Conservation (phyloP, 2,888 invertebrate genomes). For the Metallyticus violacea region DNA sequence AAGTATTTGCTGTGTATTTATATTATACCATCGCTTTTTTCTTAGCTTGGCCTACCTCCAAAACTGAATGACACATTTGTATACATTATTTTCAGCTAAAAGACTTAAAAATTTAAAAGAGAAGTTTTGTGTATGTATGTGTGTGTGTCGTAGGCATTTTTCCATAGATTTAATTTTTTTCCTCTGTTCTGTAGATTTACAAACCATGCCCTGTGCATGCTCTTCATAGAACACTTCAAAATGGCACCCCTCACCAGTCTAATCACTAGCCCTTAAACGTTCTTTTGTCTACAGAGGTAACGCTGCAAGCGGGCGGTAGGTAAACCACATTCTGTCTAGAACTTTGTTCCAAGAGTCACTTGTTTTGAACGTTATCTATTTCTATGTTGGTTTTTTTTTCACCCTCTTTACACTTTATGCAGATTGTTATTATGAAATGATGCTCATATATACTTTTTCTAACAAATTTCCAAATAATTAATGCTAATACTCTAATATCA, state of each 20-base stretch:
- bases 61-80: not conserved
- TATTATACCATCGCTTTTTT: constrained; percentile 11
- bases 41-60: not conserved
- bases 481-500: constrained; percentile 23
- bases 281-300: too few species aligned
- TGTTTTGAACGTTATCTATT: not conserved
- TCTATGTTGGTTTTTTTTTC: not conserved
- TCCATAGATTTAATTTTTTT: not conserved
- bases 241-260: not conserved
- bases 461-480: constrained; percentile 18
- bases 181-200: not conserved
- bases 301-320: not conserved
- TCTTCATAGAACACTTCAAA: not conserved
- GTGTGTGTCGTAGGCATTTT: not conserved
- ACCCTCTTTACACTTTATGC: not conserved
- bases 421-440: not conserved
- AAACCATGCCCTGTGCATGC: not conserved
- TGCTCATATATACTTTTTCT: not conserved
- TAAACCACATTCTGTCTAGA: not conserved
- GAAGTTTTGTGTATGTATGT: not conserved
- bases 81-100: constrained; percentile 13
- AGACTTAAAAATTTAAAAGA: constrained; percentile 12
- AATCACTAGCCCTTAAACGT: not conserved
- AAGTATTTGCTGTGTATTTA: constrained; percentile 26
- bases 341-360: not conserved